Evolutionary conservation across 2,113 vertebrate species (phyloP).

Genomic region (Thermophis baileyi): DNA sequence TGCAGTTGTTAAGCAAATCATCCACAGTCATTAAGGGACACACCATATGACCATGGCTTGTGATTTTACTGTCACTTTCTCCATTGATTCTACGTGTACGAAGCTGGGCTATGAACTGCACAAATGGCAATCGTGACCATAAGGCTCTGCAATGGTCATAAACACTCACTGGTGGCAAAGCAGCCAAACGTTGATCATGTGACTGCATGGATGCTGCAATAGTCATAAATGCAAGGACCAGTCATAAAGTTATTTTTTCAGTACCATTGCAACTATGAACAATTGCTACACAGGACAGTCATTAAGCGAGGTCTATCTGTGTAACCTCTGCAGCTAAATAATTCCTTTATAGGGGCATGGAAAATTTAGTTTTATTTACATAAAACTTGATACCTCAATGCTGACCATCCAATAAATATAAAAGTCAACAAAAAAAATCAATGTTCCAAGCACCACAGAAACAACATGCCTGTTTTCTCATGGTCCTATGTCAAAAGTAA

Average conservation of each 20-base stretch:
- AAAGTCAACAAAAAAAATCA: neutral
- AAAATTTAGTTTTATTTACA: neutral
- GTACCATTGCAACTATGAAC: neutral
- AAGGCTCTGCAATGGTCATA: no score
- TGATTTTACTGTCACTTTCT: neutral
- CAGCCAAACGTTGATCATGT: neutral
- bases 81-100: neutral
- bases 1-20: neutral
- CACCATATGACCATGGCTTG: neutral
- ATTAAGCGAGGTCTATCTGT: neutral
- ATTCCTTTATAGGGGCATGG: neutral
- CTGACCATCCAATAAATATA: neutral
- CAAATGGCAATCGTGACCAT: neutral
- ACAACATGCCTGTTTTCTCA: neutral
- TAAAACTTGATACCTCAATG: neutral
- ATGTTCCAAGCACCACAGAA: neutral
- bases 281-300: neutral
- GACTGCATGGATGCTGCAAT: neutral
- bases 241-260: neutral
- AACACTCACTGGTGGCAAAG: no score
- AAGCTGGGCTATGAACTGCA: neutral
- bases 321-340: neutral
- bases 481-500: neutral
- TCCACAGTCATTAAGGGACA: neutral
- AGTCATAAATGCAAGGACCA: neutral